These are phyloP conservation scores for Casuarius casuarius DNA, from an alignment of 2,113 vertebrate species.

Conservation along the genomic window DNA sequence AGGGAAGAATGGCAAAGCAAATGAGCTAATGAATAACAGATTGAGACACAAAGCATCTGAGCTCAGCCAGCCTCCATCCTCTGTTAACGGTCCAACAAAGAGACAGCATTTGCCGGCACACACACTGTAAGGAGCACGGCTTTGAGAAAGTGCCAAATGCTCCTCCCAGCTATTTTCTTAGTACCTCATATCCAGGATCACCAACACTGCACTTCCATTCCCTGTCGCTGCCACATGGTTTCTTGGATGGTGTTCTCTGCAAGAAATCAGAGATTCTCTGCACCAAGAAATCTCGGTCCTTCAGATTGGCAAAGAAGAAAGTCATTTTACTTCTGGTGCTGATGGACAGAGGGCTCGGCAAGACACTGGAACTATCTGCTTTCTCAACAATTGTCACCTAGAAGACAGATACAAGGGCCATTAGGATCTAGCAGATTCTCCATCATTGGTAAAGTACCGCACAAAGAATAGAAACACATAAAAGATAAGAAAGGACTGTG, in stretches of 20 bases:
- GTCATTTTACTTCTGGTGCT: conserved; percentile 98
- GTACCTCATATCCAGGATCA: conserved; percentile 55
- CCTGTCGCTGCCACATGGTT: conserved; percentile 13
- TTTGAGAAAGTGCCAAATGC: neutral
- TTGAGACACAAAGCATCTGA: neutral
- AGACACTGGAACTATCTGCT: conserved; percentile 93
- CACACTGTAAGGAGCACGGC: neutral
- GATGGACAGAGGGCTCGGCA: conserved; percentile 96
- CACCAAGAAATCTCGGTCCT: conserved; percentile 94
- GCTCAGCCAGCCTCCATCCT: neutral
- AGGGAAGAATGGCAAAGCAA: neutral
- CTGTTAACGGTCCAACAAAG: neutral
- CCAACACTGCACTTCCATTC: conserved; percentile 56
- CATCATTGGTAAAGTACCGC: neutral
- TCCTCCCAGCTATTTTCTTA: neutral
- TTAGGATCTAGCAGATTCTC: neutral
- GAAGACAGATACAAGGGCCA: neutral
- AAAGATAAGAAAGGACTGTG: neutral
- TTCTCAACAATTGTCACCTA: conserved; percentile 97
- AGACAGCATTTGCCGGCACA: neutral
- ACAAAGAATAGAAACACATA: neutral
- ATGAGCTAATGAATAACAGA: neutral
- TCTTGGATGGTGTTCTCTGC: conserved; percentile 89
- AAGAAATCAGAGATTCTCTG: conserved; percentile 97
- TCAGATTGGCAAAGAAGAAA: conserved; percentile 97